A percentile compares a stretch with the other conserved stretches of the same genome.
Conservation (phyloP, 2,113 vertebrate species). For the Lonchura striata region DNA sequence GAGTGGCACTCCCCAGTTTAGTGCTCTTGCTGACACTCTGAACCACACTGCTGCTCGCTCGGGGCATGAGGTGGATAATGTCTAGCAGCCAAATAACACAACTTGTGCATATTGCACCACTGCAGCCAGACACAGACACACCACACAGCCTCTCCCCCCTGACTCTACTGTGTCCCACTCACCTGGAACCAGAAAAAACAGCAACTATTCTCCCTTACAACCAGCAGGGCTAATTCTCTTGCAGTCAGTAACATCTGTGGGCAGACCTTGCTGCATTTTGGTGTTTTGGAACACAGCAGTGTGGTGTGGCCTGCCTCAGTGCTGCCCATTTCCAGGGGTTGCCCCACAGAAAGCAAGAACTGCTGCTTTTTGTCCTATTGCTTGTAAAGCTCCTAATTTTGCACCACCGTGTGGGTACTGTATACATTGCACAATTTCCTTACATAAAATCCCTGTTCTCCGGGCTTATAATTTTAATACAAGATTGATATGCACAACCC, state of each 20-base stretch:
- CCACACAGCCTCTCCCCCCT: background rate
- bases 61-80: background rate
- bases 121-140: background rate
- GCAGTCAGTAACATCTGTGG: fast-evolving
- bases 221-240: background rate
- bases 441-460: background rate
- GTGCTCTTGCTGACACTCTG: too few relatives aligned
- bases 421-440: background rate
- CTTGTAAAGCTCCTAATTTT: background rate
- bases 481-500: background rate
- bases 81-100: background rate
- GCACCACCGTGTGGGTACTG: background rate
- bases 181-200: background rate
- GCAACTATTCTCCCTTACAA: background rate
- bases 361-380: background rate
- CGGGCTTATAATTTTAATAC: background rate
- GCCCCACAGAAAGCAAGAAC: background rate
- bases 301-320: background rate
- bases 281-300: background rate
- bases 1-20: background rate
- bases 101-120: fast-evolving
- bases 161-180: background rate
- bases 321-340: background rate
- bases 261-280: background rate
- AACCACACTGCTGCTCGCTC: background rate